Evolutionary conservation across 2,888 invertebrate species (phyloP), one percentile per base, ranked within the genome.

Genomic region (Volucella zonaria): DNA sequence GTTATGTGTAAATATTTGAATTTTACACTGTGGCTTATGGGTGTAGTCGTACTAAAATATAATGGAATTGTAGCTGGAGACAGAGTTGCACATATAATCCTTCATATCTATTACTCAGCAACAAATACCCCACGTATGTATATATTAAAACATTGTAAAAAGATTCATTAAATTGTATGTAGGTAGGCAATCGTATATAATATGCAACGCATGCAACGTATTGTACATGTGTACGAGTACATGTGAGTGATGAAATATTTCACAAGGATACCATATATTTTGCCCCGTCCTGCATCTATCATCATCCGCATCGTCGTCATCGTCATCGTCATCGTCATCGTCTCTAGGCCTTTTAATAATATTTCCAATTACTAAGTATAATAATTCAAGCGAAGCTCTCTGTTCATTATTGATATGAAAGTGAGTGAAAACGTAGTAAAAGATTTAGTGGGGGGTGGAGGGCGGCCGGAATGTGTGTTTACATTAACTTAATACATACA

Each of bases 341-440:
- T n/a, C 12, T 66, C 74, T 83, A 79, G 83, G 83, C 79, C 79
- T 79, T 83, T 83, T 83, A 83, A 79, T 83, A 83, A 79, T 83
- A 79, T 79, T 83, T 83, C 79, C 83, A 79, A 83, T 83, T 83
- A 83, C 83, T 83, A 79, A 79, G 83, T 83, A 83, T 76, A 79
- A 83, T 71, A 83, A 83, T 83, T 83, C 83, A 70, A 83, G 75
- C 75, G 79, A 51, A 67, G 79, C 79, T 79, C 79, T 79, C 71
- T 79, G 79, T 79, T 83, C 83, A 79, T 83, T 83, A 82, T 83
- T 79, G 83, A 83, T 79, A 76, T 79, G 83, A 79, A 83, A 83
- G 83, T 83, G 83, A 83, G 83, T 83, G 83, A 75, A 83, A 83
- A 83, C 66, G 75, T 75, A 83, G 83, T 66, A 71, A 79, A 62